Conservation (phyloP, 1,140 invertebrate genomes). For the Drosophila quadrilineata region DNA sequence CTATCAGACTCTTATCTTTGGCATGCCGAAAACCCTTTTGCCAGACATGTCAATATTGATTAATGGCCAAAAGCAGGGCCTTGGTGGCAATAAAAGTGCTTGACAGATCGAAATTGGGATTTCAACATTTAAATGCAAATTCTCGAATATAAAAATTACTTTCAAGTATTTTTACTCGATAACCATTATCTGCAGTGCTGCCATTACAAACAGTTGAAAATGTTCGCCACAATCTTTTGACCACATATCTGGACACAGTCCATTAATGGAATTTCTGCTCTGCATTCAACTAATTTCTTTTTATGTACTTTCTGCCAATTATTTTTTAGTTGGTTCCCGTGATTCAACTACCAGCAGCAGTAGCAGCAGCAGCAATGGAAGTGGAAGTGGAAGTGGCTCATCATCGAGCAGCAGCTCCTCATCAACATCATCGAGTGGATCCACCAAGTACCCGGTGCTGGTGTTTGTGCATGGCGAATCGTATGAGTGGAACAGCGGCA, state of each 20-base stretch:
- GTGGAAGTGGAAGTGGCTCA: slow-evolving; percentile 15
- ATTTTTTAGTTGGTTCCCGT: slow-evolving; percentile 86
- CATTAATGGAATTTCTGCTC: slow-evolving; percentile 40
- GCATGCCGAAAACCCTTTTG: slow-evolving; percentile 3
- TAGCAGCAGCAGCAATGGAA: slow-evolving; percentile 10
- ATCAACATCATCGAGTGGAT: slow-evolving; percentile 43
- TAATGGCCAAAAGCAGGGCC: slow-evolving; percentile 5
- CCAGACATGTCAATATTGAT: slow-evolving; percentile 34
- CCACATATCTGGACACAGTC: no score
- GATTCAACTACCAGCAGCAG: slow-evolving; percentile 81
- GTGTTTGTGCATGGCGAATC: slow-evolving; percentile 98
- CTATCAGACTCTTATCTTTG: not conserved
- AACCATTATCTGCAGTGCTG: slow-evolving; percentile 32
- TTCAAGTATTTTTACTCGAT: not conserved
- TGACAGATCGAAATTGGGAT: not conserved
- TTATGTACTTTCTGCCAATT: slow-evolving; percentile 22
- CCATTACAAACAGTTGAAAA: slow-evolving; percentile 28
- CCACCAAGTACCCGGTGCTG: slow-evolving; percentile 90
- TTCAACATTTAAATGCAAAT: slow-evolving; percentile 30
- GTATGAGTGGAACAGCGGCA: slow-evolving; percentile 97
- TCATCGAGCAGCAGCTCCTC: slow-evolving; percentile 36
- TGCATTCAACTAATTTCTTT: slow-evolving; percentile 17
- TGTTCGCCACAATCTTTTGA: not conserved
- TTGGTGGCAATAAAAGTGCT: not conserved
- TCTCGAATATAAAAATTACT: not conserved